Evolutionary conservation across 1,140 invertebrate genomes (phyloP).

Genomic region (Oppia nitens): DNA sequence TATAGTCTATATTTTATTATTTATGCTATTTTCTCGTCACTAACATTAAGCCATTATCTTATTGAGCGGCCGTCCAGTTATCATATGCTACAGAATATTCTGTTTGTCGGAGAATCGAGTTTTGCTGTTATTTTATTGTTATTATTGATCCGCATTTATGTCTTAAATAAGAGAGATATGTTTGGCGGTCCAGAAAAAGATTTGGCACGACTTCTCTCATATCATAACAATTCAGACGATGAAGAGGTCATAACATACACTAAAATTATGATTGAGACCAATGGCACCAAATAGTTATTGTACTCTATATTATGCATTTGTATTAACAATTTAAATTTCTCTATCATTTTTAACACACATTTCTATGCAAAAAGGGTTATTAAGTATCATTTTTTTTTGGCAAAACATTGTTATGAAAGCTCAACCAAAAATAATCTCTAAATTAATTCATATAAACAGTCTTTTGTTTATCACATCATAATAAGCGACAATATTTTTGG

Average conservation of each 20-base stretch:
- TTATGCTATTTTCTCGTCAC: background rate
- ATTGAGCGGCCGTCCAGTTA: background rate
- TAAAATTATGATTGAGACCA: background rate
- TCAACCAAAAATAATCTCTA: too few relatives aligned
- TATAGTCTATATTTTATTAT: background rate
- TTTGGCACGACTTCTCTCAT: background rate
- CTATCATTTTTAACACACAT: too few relatives aligned
- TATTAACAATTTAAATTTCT: too few relatives aligned
- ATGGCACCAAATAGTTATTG: background rate
- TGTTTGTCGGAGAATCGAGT: background rate
- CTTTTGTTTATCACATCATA: too few relatives aligned
- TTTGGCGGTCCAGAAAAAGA: background rate
- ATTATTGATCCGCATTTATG: background rate
- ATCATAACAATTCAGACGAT: background rate
- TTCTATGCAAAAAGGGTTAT: too few relatives aligned
- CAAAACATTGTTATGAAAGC: too few relatives aligned
- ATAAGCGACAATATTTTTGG: too few relatives aligned
- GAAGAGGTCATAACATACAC: background rate
- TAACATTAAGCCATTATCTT: background rate
- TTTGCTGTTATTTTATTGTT: background rate
- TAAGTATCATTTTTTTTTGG: too few relatives aligned
- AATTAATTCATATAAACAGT: too few relatives aligned
- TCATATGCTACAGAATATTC: background rate
- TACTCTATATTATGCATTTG: too few relatives aligned
- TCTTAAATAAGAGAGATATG: background rate